Percentiles rank a stretch among this genome's conserved stretches.
Conservation (phyloP, 2,888 invertebrate species). For the Zygaena filipendulae region DNA sequence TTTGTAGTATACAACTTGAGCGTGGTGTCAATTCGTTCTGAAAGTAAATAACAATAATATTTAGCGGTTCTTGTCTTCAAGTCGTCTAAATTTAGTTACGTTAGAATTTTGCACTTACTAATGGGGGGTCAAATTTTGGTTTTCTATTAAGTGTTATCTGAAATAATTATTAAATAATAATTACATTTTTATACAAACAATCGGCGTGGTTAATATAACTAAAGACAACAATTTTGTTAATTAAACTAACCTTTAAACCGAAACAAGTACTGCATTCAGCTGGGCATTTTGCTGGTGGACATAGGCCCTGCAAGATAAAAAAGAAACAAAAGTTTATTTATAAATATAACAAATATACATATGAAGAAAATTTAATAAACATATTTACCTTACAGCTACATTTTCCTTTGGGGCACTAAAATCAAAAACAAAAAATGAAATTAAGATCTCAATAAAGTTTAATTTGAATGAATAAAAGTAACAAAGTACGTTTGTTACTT, state of each 20-base stretch:
- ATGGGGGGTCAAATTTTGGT: slow-evolving; percentile 29
- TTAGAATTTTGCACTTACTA: too few relatives aligned
- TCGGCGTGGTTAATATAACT: too few relatives aligned
- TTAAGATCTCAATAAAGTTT: too few relatives aligned
- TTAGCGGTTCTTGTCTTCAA: background rate
- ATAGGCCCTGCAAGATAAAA: slow-evolving; percentile 21
- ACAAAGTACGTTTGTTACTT: too few relatives aligned
- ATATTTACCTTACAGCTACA: slow-evolving; percentile 27
- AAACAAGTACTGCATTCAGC: slow-evolving; percentile 27
- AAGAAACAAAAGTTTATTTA: too few relatives aligned
- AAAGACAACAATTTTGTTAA: too few relatives aligned
- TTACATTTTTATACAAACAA: too few relatives aligned
- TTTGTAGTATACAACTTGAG: slow-evolving; percentile 39
- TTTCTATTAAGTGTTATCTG: slow-evolving; percentile 37
- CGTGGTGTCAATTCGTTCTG: slow-evolving; percentile 44
- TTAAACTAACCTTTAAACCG: slow-evolving; percentile 38
- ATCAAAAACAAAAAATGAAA: too few relatives aligned
- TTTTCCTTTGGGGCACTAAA: slow-evolving; percentile 21
- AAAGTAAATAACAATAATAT: slow-evolving; percentile 8
- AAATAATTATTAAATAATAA: slow-evolving; percentile 19
- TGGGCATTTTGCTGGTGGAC: slow-evolving; percentile 24
- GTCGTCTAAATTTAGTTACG: too few relatives aligned
- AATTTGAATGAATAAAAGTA: too few relatives aligned
- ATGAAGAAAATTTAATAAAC: slow-evolving; percentile 2
- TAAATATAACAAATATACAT: too few relatives aligned